Base-by-base conservation (phyloP, 2,797 vertebrate species). In the Amazona ochrocephala region DNA sequence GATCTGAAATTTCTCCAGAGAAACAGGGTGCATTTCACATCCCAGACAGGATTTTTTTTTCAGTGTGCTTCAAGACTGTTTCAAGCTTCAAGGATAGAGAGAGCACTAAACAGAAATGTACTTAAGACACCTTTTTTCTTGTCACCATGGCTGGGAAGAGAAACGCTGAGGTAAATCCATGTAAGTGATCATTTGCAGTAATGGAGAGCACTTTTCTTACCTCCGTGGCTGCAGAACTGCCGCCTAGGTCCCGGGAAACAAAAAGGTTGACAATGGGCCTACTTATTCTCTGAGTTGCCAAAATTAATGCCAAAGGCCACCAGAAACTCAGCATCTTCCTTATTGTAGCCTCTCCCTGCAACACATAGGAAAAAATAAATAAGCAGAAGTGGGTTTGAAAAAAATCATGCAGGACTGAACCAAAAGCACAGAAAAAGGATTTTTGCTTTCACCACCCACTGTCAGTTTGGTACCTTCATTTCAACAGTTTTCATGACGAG, bases 251-350 rank as follows among this genome's bases (percentile, higher is more conserved):
- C 11, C 99, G 98, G 30, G 99, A 99, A n/a, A 99, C 99, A 90
- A 99, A 99, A 87, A 99, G 98, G 97, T 99, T 99, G 97, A 99
- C 99, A 24, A 99, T 99, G 30, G 99, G 99, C 77, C 99, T 98
- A 51, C 99, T 99, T 97, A 99, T 99, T 73, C 99, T 97, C 97
- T 99, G 99, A 19, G 99, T 99, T 58, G 99, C 99, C 96, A 99
- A 95, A 97, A 99, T 99, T 84, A 99, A 98, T 2, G 99, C 99
- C 97, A 99, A 97, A 37, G 99, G 99, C 99, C 99, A 99, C 99
- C 99, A 99, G 98, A 99, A 99, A 88, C 98, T 98, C 96, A 99
- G 97, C 99, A 99, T 99, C 98, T 99, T 99, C 90, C 98, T 98
- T 97, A 99, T 97, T 8, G 99, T 99, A 76, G 99, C 99, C 42